Conservation (phyloP, 2,888 invertebrate genomes). For the Heliconius sara region DNA sequence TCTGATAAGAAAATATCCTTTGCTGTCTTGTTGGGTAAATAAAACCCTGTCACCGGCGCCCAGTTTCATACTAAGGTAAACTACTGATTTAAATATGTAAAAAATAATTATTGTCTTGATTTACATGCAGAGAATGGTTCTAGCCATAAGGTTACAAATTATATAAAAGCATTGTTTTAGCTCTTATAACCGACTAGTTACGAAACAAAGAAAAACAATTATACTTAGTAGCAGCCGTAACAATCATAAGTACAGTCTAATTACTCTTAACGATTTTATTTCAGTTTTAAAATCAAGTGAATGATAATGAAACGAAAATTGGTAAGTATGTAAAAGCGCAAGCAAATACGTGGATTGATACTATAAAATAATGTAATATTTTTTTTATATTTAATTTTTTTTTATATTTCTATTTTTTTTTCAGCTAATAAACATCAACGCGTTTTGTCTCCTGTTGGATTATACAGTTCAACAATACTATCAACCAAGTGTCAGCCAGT, state of each 20-base stretch:
- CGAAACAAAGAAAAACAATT: constrained; percentile 10
- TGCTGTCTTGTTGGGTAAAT: too few species aligned
- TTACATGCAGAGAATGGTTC: neutral
- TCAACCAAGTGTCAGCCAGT: constrained; percentile 24
- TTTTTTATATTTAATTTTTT: neutral
- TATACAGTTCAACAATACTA: constrained; percentile 38
- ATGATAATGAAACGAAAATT: constrained; percentile 26
- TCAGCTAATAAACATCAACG: constrained; percentile 43
- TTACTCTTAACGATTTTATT: too few species aligned
- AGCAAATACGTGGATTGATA: neutral
- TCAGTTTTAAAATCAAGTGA: neutral
- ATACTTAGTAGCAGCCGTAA: neutral
- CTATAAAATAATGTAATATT: neutral
- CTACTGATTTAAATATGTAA: neutral
- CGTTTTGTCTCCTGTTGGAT: constrained; percentile 33
- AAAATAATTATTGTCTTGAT: neutral
- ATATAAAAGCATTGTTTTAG: constrained; percentile 25
- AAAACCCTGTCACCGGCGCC: too few species aligned
- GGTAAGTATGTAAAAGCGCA: constrained; percentile 10
- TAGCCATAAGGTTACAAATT: neutral
- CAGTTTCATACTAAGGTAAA: too few species aligned
- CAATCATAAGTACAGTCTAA: constrained; percentile 10
- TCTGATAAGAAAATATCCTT: too few species aligned
- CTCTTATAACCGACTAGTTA: neutral
- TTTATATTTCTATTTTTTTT: constrained; percentile 23